These are phyloP conservation scores for Chrysina gloriosa DNA, from an alignment of 2,888 invertebrate genomes.

Conservation along the genomic window DNA sequence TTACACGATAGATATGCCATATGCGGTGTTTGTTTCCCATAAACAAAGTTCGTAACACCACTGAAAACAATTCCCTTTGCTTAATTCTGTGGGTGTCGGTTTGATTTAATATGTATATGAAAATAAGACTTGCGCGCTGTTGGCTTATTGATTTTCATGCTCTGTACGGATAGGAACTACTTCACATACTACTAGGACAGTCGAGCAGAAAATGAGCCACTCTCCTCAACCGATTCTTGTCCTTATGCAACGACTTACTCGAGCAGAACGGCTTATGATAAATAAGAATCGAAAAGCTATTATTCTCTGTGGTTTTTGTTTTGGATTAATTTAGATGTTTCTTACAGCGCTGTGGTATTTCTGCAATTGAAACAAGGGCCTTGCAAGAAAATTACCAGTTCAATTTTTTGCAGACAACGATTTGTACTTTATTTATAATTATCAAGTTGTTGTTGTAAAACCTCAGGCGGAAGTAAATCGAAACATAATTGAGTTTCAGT, in stretches of 20 bases:
- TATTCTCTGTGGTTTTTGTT: neutral
- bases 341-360: neutral
- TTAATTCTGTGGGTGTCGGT: conserved; percentile 36
- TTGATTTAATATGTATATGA: conserved; percentile 36
- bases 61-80: conserved; percentile 20
- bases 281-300: neutral
- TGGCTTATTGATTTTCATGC: conserved; percentile 32
- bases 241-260: conserved; percentile 26
- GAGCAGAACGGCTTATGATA: conserved; percentile 18
- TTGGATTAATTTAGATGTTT: neutral
- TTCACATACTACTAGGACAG: conserved; percentile 5
- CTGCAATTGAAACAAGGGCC: neutral
- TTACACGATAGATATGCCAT: neutral
- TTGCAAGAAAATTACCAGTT: neutral
- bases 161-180: conserved; percentile 13
- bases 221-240: conserved; percentile 16
- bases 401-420: neutral
- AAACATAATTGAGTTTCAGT: too few relatives aligned
- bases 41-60: conserved; percentile 1
- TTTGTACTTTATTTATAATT: too few relatives aligned
- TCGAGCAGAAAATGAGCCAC: conserved; percentile 21
- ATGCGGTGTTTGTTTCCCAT: conserved; percentile 1
- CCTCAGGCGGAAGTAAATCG: too few relatives aligned
- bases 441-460: too few relatives aligned
- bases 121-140: conserved; percentile 33